Evolutionary conservation across 1,140 invertebrate genomes (phyloP).

Genomic region (Tetranychus urticae): DNA sequence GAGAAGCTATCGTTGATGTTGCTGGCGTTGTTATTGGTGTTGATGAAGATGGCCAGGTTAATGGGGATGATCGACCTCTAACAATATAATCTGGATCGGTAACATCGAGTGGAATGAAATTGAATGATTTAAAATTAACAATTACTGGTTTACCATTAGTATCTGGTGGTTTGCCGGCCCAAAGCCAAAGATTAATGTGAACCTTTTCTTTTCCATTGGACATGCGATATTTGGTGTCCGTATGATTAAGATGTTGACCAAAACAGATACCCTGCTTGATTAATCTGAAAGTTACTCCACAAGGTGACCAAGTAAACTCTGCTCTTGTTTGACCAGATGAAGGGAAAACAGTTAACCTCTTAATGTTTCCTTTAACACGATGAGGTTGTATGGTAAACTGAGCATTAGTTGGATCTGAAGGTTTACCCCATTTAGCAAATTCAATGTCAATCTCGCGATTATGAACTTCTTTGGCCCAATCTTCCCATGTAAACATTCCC

Average conservation of each 20-base stretch:
- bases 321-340: background rate
- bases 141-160: too few species aligned
- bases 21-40: too few species aligned
- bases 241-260: background rate
- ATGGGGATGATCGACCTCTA: too few species aligned
- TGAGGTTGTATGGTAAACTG: background rate
- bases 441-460: background rate
- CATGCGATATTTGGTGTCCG: background rate
- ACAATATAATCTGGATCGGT: too few species aligned
- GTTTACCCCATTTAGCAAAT: background rate
- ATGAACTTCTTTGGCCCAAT: background rate
- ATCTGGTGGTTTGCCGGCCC: background rate
- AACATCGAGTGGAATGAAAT: too few species aligned
- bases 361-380: background rate
- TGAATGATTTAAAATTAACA: too few species aligned
- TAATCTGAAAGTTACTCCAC: background rate
- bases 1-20: too few species aligned
- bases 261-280: background rate
- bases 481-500: background rate
- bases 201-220: background rate
- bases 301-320: background rate
- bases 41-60: too few species aligned
- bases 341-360: background rate
- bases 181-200: background rate
- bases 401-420: background rate